Percentiles rank a stretch among this genome's conserved stretches.
phyloP scores from a whole-genome alignment of 2,797 vertebrate species.

The Loriculus beryllinus region DNA sequence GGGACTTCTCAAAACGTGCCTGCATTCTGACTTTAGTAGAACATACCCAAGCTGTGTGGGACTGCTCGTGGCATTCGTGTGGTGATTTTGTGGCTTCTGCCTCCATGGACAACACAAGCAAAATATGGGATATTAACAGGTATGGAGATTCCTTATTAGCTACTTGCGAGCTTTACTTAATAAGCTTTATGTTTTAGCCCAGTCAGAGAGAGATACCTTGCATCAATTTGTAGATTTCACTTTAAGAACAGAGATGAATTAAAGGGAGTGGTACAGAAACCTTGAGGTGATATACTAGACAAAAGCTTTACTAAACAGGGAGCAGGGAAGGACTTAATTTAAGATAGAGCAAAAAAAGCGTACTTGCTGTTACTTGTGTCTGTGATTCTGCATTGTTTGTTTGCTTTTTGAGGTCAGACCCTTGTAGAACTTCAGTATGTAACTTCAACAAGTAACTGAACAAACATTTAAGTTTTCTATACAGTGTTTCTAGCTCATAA shows the following conservation, averaged over 20 bases:
- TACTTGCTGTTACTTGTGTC: background rate
- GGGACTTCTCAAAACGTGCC: constrained; percentile 71
- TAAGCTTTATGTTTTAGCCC: background rate
- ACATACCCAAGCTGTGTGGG: constrained; percentile 63
- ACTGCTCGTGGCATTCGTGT: constrained; percentile 80
- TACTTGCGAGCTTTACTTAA: background rate
- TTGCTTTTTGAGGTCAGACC: background rate
- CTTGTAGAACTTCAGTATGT: background rate
- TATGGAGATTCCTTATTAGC: background rate
- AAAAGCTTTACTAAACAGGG: background rate
- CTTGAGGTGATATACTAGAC: background rate
- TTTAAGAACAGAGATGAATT: background rate
- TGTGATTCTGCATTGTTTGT: rapidly evolving
- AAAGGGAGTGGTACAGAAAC: background rate
- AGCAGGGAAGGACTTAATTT: background rate
- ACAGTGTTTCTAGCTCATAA: background rate
- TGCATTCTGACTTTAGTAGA: constrained; percentile 77
- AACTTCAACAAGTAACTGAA: background rate
- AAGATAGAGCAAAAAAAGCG: background rate
- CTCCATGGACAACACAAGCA: constrained; percentile 79
- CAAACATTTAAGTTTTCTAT: background rate
- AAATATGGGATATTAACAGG: constrained; percentile 85
- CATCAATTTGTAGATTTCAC: background rate
- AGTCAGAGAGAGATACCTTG: background rate
- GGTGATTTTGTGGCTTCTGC: constrained; percentile 86